Base-by-base conservation (phyloP, 92 coral and sea anemone species). In the Pocillopora meandrina region DNA sequence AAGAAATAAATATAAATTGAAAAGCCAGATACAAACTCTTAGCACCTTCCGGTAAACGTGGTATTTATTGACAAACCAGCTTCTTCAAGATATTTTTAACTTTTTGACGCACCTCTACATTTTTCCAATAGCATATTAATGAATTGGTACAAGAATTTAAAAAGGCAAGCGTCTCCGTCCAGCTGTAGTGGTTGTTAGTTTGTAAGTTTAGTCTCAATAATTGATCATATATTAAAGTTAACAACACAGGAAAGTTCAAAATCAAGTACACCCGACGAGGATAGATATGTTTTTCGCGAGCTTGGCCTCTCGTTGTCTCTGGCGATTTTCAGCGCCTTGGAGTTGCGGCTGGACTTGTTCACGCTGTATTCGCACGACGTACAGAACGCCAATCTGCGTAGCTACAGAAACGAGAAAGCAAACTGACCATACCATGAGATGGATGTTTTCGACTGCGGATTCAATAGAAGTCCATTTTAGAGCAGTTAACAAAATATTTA, bases 141-240 rank as follows among this genome's bases (percentile, higher is more conserved):
- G 52, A 7, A 42, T 7, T 42, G 52, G 52, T 42, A 42, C 83
- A 78, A 14, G 94, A 92, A 56, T 91, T 91, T 16, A 88, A 71
- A 69, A 91, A 91, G 4, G 90, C 89, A 3, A 93, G 56, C 13
- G 94, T 86, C 33, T 93, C 94, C 2, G 86, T 85, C 97, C 97
- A 93, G 69, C 93, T 79, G 61, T 78, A 84, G 65, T 89, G 57
- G 63, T 90, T 91, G 63, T 78, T 76, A 1, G 81, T 20, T 11
- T 36, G 58, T 17, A 85, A 62, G 62, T 81, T 34, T 18, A 49
- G 73, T 63, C 72, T 63, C 72, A 75, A 14, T 47, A 87, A 71
- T 36, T 56, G 78, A 21, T 56, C 64, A 31, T 74, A 74, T 23
- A 55, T n/a, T 14, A 33, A 20, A 2, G 52, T 62, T 26, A 74